These are phyloP conservation scores for Paramuricea clavata DNA, from an alignment of 92 coral and sea anemone genomes.

Conservation along the genomic window DNA sequence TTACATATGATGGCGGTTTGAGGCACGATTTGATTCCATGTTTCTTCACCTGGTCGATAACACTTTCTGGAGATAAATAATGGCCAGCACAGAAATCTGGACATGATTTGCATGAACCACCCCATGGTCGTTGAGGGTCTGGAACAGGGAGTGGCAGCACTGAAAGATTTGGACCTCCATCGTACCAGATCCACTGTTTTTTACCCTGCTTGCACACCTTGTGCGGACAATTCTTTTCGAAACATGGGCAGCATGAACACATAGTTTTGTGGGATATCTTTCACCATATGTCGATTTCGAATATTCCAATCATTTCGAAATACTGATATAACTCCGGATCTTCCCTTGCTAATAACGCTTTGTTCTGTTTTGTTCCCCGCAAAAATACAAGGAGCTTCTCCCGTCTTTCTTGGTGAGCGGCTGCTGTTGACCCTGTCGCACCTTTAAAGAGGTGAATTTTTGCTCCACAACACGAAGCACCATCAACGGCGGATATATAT, in stretches of 20 bases:
- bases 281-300: slow-evolving; percentile 33
- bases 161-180: slow-evolving; percentile 55
- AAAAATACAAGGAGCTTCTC: slow-evolving; percentile 6
- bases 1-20: slow-evolving; percentile 2
- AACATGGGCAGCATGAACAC: slow-evolving; percentile 65
- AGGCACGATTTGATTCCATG: slow-evolving; percentile 10
- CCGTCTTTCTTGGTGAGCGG: background rate
- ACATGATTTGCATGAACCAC: slow-evolving; percentile 57
- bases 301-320: slow-evolving; percentile 45
- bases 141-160: slow-evolving; percentile 56
- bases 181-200: slow-evolving; percentile 40
- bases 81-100: slow-evolving; percentile 51
- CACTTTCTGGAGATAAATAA: slow-evolving; percentile 49
- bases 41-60: background rate
- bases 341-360: background rate
- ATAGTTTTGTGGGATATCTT: slow-evolving; percentile 39
- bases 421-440: background rate
- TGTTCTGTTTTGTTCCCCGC: slow-evolving; percentile 39
- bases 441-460: slow-evolving; percentile 33
- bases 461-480: slow-evolving; percentile 5
- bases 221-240: slow-evolving; percentile 59
- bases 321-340: slow-evolving; percentile 34
- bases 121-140: slow-evolving; percentile 72
- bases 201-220: slow-evolving; percentile 46
- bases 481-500: slow-evolving; percentile 30